Conservation (phyloP, 2,888 invertebrate species). For the Acheta domesticus region DNA sequence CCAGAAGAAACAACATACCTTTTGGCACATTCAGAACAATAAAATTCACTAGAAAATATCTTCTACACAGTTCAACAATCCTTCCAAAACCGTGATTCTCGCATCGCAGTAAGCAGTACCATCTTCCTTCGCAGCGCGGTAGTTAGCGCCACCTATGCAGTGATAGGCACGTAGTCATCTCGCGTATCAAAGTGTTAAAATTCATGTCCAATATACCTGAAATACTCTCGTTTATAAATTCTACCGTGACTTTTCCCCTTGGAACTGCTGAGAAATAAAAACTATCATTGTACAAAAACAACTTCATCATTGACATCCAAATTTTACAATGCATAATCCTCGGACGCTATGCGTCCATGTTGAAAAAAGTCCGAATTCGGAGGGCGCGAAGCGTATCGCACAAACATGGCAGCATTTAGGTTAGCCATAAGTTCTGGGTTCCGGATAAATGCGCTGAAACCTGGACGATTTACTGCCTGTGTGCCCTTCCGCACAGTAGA, state of each 20-base stretch:
- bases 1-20: background rate
- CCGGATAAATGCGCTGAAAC: too few species aligned
- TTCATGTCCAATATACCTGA: background rate
- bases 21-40: constrained; percentile 1
- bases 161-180: constrained; percentile 10
- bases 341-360: background rate
- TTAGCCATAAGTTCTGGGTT: background rate
- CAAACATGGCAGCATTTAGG: background rate
- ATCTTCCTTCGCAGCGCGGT: constrained; percentile 9
- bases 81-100: constrained; percentile 5
- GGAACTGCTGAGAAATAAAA: too few species aligned
- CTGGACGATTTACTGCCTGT: too few species aligned
- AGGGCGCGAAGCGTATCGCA: constrained; percentile 1
- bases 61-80: background rate
- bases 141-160: constrained; percentile 18
- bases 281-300: too few species aligned
- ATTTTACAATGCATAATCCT: background rate
- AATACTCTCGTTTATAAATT: background rate
- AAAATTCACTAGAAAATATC: background rate
- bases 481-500: too few species aligned
- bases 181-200: background rate
- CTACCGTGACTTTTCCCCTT: too few species aligned
- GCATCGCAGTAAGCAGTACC: background rate
- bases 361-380: background rate
- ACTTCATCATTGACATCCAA: too few species aligned